A percentile compares a stretch with the other conserved stretches of the same genome.
phyloP scores from a whole-genome alignment of 2,888 invertebrate species.

The Heliconius charithonia region DNA sequence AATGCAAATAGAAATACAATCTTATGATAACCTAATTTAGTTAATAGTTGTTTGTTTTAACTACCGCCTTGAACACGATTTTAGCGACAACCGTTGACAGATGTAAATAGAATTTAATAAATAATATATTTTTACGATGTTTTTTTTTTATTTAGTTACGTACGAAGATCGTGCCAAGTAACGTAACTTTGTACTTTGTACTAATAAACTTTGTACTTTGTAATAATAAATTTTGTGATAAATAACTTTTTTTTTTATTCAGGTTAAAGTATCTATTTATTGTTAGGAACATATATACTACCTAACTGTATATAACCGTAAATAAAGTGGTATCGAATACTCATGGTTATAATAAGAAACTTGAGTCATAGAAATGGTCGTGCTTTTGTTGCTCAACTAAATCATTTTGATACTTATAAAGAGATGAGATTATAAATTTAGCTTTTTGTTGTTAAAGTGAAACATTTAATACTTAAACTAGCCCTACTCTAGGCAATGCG shows the following conservation, averaged over 20 bases:
- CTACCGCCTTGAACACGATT: background rate
- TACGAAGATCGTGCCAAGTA: background rate
- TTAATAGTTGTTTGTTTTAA: background rate
- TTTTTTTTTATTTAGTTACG: background rate
- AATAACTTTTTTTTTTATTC: background rate
- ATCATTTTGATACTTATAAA: too few species aligned
- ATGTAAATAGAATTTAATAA: background rate
- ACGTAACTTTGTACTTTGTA: background rate
- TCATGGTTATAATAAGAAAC: too few species aligned
- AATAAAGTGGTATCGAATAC: too few species aligned
- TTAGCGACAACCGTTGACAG: background rate
- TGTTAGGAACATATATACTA: background rate
- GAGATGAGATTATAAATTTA: too few species aligned
- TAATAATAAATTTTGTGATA: background rate
- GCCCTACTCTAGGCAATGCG: too few species aligned
- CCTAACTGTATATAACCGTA: too few species aligned
- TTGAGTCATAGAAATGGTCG: too few species aligned
- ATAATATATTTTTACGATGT: background rate
- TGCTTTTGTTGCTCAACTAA: too few species aligned
- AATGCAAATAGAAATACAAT: background rate
- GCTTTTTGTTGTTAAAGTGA: too few species aligned
- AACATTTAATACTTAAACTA: too few species aligned
- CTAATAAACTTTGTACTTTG: background rate
- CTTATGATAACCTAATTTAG: constrained; percentile 21
- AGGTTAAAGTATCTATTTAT: background rate